Percentiles rank a stretch among this genome's conserved stretches.
Conservation (phyloP, 37 sponge, comb jelly and placozoan genomes). For the Petrosia ficiformis region DNA sequence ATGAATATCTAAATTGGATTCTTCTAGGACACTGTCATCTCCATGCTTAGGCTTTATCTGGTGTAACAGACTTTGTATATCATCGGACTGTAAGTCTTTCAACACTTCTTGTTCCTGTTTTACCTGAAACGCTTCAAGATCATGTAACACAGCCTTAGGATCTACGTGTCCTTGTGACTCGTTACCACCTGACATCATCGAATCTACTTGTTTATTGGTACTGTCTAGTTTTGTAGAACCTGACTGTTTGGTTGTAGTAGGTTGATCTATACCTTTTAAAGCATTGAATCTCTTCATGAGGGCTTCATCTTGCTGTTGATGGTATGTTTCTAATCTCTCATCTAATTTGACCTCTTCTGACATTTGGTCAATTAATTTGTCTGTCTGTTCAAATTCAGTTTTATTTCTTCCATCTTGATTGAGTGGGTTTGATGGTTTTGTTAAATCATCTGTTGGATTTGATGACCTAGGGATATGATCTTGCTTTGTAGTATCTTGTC, state of each 20-base stretch:
- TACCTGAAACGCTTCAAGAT: slow-evolving; percentile 13
- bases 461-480: no score
- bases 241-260: neutral
- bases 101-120: neutral
- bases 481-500: neutral
- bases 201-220: neutral
- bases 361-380: slow-evolving; percentile 54
- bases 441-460: neutral
- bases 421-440: neutral
- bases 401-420: no score
- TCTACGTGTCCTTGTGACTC: neutral
- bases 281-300: slow-evolving; percentile 14
- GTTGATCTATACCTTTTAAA: slow-evolving; percentile 15
- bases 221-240: neutral
- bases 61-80: neutral
- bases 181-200: neutral
- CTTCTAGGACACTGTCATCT: neutral
- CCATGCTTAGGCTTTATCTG: neutral
- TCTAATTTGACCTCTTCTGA: slow-evolving; percentile 58
- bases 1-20: neutral
- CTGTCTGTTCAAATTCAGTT: slow-evolving; percentile 60
- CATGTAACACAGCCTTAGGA: slow-evolving; percentile 49
- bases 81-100: neutral
- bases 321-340: slow-evolving; percentile 3
- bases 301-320: slow-evolving; percentile 20